phyloP scores from a whole-genome alignment of 2,797 vertebrate species.

The Eupleurogrammus muticus region DNA sequence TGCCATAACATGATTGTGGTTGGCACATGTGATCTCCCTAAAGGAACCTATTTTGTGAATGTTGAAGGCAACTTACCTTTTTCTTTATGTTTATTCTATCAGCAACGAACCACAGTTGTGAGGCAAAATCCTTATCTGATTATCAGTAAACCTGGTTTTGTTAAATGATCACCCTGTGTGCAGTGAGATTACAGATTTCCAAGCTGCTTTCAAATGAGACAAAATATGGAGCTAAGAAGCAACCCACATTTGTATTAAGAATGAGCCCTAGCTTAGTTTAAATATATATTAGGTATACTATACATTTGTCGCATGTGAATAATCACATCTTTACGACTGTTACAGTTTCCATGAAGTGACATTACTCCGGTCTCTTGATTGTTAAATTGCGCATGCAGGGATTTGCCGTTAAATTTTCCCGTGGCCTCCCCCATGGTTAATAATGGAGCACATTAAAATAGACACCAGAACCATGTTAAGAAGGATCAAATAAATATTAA shows the following conservation, averaged over 20 bases:
- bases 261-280: not conserved
- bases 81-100: not conserved
- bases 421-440: slow-evolving; percentile 51
- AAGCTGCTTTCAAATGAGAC: not conserved
- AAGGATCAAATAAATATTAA: slow-evolving; percentile 37
- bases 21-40: not conserved
- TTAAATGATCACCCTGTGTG: not conserved
- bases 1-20: not conserved
- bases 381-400: slow-evolving; percentile 15
- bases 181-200: slow-evolving; percentile 2
- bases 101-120: not conserved
- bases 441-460: slow-evolving; percentile 57
- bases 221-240: not conserved
- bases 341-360: slow-evolving; percentile 4
- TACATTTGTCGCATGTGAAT: not conserved
- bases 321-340: slow-evolving; percentile 2
- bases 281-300: not conserved
- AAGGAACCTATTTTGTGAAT: not conserved
- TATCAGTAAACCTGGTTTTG: slow-evolving; percentile 5
- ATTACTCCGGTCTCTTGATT: slow-evolving; percentile 19
- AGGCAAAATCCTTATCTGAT: not conserved
- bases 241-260: slow-evolving; percentile 6
- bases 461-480: slow-evolving; percentile 35
- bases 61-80: not conserved
- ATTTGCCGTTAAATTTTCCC: slow-evolving; percentile 41